Evolutionary conservation across 2,888 invertebrate genomes (phyloP).

Genomic region (Lasius platythorax): DNA sequence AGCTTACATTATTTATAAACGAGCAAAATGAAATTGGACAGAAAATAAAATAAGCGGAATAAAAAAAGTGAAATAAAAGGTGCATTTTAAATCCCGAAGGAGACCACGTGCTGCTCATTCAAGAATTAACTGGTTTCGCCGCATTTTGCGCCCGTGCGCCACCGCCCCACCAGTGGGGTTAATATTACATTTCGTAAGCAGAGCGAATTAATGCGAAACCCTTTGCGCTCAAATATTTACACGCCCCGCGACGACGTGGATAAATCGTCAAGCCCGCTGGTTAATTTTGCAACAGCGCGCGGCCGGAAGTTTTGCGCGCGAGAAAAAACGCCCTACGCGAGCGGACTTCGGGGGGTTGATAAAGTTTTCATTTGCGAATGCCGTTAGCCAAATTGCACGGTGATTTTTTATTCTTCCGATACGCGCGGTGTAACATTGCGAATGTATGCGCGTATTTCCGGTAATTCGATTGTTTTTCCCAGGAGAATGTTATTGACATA

Average conservation of each 20-base stretch:
- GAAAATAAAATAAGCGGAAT: not conserved
- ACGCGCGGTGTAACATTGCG: conserved; percentile 28
- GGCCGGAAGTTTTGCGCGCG: conserved; percentile 47
- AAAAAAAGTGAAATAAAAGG: not conserved
- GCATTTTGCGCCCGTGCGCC: conserved; percentile 9
- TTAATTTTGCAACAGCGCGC: conserved; percentile 57
- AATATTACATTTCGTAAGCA: conserved; percentile 57
- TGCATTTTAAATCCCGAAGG: not conserved
- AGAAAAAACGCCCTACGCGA: conserved; percentile 27
- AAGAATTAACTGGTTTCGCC: conserved; percentile 47
- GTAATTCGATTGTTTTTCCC: conserved; percentile 41
- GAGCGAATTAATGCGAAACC: conserved; percentile 46
- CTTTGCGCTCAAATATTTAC: conserved; percentile 58
- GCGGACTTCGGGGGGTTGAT: conserved; percentile 33
- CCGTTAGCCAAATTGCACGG: conserved; percentile 54
- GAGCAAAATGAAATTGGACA: not conserved
- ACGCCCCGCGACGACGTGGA: conserved; percentile 57
- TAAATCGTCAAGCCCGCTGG: conserved; percentile 58
- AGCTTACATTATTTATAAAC: not conserved
- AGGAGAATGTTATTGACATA: conserved; percentile 32
- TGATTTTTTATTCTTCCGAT: conserved; percentile 49
- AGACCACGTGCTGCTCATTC: not conserved
- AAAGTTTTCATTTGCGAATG: conserved; percentile 55
- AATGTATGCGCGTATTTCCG: conserved; percentile 30
- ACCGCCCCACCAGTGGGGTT: conserved; percentile 23